Percentiles rank a stretch among this genome's conserved stretches.
These are phyloP conservation scores for Sinocyclocheilus maitianheensis DNA, from an alignment of 2,113 vertebrate species.

Conservation along the genomic window DNA sequence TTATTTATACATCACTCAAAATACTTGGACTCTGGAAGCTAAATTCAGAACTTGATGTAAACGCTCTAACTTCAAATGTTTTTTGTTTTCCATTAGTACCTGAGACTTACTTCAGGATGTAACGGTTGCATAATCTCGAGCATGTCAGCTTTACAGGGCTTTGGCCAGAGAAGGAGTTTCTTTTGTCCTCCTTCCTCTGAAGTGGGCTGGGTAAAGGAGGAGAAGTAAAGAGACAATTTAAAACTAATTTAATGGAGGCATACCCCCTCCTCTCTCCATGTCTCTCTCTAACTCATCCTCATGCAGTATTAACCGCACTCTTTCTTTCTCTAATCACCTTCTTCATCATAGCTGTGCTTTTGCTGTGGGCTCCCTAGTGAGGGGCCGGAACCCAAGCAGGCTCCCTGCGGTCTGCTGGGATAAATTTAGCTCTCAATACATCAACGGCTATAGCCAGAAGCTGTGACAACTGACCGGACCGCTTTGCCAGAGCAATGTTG, in stretches of 20 bases:
- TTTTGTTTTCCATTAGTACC: background rate
- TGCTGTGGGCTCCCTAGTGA: slow-evolving; percentile 9
- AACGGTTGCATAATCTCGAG: background rate
- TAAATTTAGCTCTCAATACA: slow-evolving; percentile 46
- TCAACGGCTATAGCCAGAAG: slow-evolving; percentile 21
- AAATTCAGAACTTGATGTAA: background rate
- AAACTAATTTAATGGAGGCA: slow-evolving; percentile 11
- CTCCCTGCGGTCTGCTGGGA: slow-evolving; percentile 24
- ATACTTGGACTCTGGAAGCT: background rate
- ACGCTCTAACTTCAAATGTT: background rate
- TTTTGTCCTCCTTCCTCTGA: background rate
- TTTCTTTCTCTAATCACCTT: slow-evolving; percentile 54
- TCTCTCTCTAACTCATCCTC: slow-evolving; percentile 38
- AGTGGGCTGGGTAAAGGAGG: background rate
- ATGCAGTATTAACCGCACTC: slow-evolving; percentile 53
- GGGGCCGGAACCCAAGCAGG: background rate
- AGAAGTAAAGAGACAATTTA: slow-evolving; percentile 25
- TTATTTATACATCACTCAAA: background rate
- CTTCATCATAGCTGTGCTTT: slow-evolving; percentile 49
- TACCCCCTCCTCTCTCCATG: background rate
- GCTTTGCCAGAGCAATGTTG: background rate
- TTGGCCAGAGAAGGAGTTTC: background rate
- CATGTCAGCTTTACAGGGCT: background rate
- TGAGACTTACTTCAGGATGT: background rate
- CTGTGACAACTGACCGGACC: slow-evolving; percentile 7